phyloP scores from a whole-genome alignment of 2,797 vertebrate genomes.

The Pristis pectinata region DNA sequence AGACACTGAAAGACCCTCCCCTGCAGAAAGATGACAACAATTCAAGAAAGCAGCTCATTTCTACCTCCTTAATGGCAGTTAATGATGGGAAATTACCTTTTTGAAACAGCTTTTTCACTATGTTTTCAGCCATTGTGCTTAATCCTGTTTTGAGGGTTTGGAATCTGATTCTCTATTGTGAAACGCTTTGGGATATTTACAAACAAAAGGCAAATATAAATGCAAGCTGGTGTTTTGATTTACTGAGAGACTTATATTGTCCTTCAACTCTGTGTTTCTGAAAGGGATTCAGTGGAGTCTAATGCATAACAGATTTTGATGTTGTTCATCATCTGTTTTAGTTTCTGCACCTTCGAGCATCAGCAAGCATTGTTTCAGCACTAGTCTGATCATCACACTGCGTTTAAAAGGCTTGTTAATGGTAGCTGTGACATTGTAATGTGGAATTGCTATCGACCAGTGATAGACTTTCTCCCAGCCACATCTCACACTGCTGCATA shows the following conservation, averaged over 20 bases:
- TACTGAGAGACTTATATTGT: background rate
- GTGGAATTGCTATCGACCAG: constrained; percentile 19
- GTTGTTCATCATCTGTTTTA: background rate
- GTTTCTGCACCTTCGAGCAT: background rate
- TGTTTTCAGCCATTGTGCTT: too few species aligned
- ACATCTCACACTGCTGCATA: background rate
- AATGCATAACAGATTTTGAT: background rate
- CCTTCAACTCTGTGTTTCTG: background rate
- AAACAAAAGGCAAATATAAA: background rate
- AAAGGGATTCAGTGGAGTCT: background rate
- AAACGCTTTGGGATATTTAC: background rate
- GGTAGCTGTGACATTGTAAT: constrained; percentile 24
- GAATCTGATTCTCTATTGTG: too few species aligned
- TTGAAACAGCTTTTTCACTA: background rate
- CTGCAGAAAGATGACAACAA: too few species aligned
- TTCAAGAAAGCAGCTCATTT: too few species aligned
- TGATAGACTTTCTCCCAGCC: background rate
- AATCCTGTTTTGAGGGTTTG: background rate
- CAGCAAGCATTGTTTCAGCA: constrained; percentile 2
- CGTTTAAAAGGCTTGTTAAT: background rate
- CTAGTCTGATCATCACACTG: background rate
- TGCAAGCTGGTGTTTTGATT: background rate
- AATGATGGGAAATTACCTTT: background rate
- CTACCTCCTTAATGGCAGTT: too few species aligned
- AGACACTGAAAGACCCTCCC: too few species aligned